Evolutionary conservation across 2,113 vertebrate genomes (phyloP).

Genomic region (Rhynchopsitta pachyrhyncha): DNA sequence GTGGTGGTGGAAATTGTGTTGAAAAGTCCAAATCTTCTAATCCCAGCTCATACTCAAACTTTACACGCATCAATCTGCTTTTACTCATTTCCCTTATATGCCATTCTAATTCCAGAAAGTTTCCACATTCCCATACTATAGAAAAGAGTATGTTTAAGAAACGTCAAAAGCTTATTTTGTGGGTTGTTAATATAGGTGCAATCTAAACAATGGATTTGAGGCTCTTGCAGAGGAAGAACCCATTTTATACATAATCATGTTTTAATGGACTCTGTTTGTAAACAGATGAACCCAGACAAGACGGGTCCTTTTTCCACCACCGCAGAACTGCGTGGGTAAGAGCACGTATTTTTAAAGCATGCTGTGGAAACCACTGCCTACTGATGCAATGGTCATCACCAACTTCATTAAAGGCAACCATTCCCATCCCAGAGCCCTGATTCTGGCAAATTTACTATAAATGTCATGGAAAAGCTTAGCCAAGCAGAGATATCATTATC

Average conservation of each 20-base stretch:
- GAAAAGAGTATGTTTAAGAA: not conserved
- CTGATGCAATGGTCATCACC: not conserved
- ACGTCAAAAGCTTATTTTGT: not conserved
- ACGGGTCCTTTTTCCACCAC: not conserved
- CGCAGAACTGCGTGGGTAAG: not conserved
- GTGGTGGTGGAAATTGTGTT: not conserved
- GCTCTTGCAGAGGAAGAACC: not conserved
- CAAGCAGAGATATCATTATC: not conserved
- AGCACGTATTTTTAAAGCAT: not conserved
- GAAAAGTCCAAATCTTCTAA: not conserved
- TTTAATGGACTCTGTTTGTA: conserved; percentile 22
- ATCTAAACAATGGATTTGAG: not conserved
- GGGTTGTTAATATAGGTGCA: not conserved
- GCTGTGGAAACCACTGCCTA: not conserved
- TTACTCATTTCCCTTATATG: rapidly evolving
- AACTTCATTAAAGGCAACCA: not conserved
- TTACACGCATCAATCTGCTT: not conserved
- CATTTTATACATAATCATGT: not conserved
- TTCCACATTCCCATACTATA: not conserved
- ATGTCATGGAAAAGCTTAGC: not conserved
- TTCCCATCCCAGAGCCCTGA: not conserved
- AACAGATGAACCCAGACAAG: not conserved
- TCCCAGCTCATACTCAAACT: not conserved
- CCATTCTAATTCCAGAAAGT: rapidly evolving
- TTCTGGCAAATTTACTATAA: not conserved